Evolutionary conservation across 2,888 invertebrate species (phyloP).

Genomic region (Eurytoma californica): DNA sequence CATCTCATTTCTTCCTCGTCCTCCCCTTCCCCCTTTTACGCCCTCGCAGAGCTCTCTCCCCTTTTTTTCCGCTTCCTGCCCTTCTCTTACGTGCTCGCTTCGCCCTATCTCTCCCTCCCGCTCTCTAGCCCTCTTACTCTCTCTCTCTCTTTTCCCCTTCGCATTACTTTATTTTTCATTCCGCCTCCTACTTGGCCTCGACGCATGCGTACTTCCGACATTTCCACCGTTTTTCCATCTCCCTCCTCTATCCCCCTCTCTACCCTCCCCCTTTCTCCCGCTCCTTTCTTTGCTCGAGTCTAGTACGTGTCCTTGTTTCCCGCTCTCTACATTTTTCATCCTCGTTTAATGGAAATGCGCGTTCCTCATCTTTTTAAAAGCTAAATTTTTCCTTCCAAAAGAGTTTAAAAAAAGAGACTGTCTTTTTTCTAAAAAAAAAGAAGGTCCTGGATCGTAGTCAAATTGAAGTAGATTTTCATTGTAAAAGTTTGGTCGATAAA

Average conservation of each 20-base stretch:
- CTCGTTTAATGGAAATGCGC: conserved; percentile 35
- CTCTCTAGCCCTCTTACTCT: not conserved
- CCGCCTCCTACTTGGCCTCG: conserved; percentile 16
- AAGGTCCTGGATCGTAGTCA: not conserved
- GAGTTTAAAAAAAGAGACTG: not conserved
- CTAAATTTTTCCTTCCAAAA: not conserved
- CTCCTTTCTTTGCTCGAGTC: not conserved
- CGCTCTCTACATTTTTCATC: conserved; percentile 22
- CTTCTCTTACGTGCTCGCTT: conserved; percentile 12
- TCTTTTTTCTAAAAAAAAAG: not conserved
- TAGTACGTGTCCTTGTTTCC: not conserved
- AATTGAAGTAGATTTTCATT: no score
- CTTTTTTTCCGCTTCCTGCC: conserved; percentile 41
- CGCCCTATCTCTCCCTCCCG: conserved; percentile 16
- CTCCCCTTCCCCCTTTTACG: conserved; percentile 10
- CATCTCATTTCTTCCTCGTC: conserved; percentile 49
- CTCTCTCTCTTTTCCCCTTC: conserved; percentile 24
- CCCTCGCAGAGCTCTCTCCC: conserved; percentile 39
- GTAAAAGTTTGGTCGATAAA: no score
- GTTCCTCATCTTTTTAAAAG: conserved; percentile 13
- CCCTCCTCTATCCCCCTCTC: not conserved
- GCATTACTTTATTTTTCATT: conserved; percentile 46
- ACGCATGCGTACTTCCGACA: conserved; percentile 26
- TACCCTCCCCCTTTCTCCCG: not conserved
- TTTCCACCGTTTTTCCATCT: conserved; percentile 32